Base-by-base conservation (phyloP, 1,140 invertebrate genomes). In the Hylyphantes graminicola region DNA sequence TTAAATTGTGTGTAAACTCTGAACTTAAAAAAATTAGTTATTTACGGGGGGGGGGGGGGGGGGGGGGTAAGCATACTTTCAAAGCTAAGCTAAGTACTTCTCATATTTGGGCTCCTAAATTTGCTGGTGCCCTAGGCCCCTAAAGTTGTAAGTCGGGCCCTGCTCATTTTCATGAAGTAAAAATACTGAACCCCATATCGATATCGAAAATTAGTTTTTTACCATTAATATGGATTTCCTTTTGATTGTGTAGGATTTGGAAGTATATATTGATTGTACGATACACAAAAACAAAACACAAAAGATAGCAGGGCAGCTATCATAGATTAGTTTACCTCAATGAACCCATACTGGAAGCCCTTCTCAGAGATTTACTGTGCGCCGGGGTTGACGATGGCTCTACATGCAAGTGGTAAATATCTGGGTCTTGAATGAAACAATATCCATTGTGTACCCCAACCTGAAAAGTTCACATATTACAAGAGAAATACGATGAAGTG, bases 341-440 rank as follows among this genome's bases (percentile, higher is more conserved):
- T 15, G 72, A 55, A n/a, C 81, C 73, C 50, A 75, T 64, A 17
- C 81, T 83, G 5, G 72, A 65, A 53, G 81, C 51, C 50, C 81
- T 57, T 75, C 65, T 57, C 19, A 67, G 72, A 57, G 51, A 48
- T 75, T 83, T 65, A 12, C 50, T 70, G 7, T 19, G 4, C 7
- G 63, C 61, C 10, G 63, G 64, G 53, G 82, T 68, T 13, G 59
- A n/a, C 19, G 74, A 12, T 7, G 72, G 73, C 59, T 83, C 72
- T 10, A 68, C 53, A 12, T 55, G 64, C 17, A 85, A 21, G 63
- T 77, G 64, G 63, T 85, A 85, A 68, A 61, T 76, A 70, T 85
- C 82, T 70, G 73, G 57, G 12, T 85, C 82, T 53, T 85, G 82
- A 57, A 85, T 85, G 19, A 85, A 85, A 10, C 64, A n/a, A 68